Conservation (phyloP, 2,797 vertebrate species). For the Paguma larvata region DNA sequence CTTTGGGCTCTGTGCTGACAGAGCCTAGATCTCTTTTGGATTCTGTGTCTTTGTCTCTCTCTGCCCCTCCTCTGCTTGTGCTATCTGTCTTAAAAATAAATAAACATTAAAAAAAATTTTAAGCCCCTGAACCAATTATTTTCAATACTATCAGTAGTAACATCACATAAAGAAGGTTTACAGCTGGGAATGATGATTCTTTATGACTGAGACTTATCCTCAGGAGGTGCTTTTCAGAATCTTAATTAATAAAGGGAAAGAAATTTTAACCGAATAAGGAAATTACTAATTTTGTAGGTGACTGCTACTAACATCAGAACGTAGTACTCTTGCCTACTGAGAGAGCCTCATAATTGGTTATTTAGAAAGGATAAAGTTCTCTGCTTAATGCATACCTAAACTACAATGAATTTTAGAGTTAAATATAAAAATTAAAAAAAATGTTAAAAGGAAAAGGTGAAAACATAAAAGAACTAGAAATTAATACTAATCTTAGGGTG, state of each 20-base stretch:
- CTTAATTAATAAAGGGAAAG: background rate
- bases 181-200: slow-evolving; percentile 6
- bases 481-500: background rate
- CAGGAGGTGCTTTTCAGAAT: background rate
- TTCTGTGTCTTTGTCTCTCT: too few relatives aligned
- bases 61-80: too few relatives aligned
- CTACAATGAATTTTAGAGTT: slow-evolving; percentile 26
- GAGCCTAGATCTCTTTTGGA: too few relatives aligned
- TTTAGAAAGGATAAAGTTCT: background rate
- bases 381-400: background rate
- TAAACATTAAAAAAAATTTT: too few relatives aligned
- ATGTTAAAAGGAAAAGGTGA: background rate
- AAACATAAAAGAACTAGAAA: background rate
- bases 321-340: background rate
- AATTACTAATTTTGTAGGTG: background rate
- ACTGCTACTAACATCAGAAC: background rate
- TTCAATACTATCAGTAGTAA: background rate
- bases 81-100: too few relatives aligned
- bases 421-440: background rate
- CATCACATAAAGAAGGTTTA: slow-evolving; percentile 16
- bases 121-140: background rate
- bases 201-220: background rate
- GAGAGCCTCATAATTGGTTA: background rate
- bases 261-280: background rate
- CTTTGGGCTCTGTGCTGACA: too few relatives aligned